Percentiles rank a stretch among this genome's conserved stretches.
phyloP scores from a whole-genome alignment of 2,113 vertebrate genomes.

The Crotalus tigris region DNA sequence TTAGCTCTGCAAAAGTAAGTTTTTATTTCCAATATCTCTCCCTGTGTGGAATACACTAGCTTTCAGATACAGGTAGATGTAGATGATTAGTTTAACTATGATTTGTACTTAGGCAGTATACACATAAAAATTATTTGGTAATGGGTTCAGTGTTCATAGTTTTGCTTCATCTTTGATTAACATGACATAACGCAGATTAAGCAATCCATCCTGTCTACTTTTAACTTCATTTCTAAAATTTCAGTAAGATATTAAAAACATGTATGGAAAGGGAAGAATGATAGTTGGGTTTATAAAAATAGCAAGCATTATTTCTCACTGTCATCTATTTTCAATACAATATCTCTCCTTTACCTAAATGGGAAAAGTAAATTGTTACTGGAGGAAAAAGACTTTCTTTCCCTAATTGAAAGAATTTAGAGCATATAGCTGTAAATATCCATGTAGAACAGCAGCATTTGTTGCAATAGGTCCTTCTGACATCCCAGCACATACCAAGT shows the following conservation, averaged over 20 bases:
- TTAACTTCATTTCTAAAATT: not conserved
- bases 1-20: not conserved
- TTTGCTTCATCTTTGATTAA: not conserved
- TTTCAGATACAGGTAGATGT: not conserved
- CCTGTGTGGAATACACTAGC: not conserved
- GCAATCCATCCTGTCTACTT: not conserved
- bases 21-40: not conserved
- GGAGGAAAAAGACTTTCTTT: constrained; percentile 12
- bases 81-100: not conserved
- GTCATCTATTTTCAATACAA: not conserved
- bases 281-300: not conserved
- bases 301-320: not conserved
- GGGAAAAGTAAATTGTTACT: not conserved
- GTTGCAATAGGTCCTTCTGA: constrained; percentile 22
- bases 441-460: constrained; percentile 34
- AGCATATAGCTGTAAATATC: not conserved
- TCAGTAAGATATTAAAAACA: not conserved
- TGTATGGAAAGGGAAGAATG: not conserved
- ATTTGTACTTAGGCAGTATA: not conserved
- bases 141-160: not conserved
- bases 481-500: constrained; percentile 29
- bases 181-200: not conserved
- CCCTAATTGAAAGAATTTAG: constrained; percentile 8
- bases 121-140: not conserved
- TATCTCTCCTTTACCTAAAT: constrained; percentile 10